phyloP scores from a whole-genome alignment of 1,140 invertebrate genomes.

The Belonocnema kinseyi region DNA sequence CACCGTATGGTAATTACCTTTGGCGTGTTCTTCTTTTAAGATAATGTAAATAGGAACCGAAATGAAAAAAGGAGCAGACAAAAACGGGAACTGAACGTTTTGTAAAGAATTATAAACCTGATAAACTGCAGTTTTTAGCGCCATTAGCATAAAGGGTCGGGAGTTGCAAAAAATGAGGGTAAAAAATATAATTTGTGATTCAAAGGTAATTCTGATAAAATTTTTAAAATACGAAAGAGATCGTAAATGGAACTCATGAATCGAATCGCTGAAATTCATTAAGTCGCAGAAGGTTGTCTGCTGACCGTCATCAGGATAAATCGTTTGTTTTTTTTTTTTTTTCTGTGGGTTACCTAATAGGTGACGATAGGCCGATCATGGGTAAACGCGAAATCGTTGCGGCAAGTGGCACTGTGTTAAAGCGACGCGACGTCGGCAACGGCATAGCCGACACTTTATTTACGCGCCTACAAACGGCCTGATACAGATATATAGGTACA shows the following conservation, averaged over 20 bases:
- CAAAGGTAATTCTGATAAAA: too few relatives aligned
- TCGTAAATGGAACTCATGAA: neutral
- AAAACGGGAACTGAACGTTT: too few relatives aligned
- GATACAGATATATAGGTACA: neutral
- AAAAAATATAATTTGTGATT: too few relatives aligned
- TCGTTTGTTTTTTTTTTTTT: slow-evolving; percentile 51
- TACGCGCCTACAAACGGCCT: slow-evolving; percentile 36
- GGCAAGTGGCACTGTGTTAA: slow-evolving; percentile 49
- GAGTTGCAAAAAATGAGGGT: too few relatives aligned
- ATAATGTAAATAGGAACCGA: too few relatives aligned
- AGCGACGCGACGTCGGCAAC: slow-evolving; percentile 40
- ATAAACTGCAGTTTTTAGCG: too few relatives aligned
- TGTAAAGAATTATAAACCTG: too few relatives aligned
- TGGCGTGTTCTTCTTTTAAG: too few relatives aligned
- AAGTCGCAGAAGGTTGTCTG: slow-evolving; percentile 54
- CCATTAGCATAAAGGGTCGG: too few relatives aligned
- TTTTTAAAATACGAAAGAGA: neutral
- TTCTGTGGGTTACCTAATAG: slow-evolving; percentile 47
- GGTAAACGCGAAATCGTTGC: slow-evolving; percentile 38
- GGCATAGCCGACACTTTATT: slow-evolving; percentile 41
- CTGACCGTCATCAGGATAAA: slow-evolving; percentile 55
- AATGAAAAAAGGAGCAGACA: too few relatives aligned
- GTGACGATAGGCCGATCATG: slow-evolving; percentile 39
- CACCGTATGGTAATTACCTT: too few relatives aligned
- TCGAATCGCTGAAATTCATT: slow-evolving; percentile 46